Evolutionary conservation across 2,113 vertebrate species (phyloP).

Genomic region (Ciconia maguari): DNA sequence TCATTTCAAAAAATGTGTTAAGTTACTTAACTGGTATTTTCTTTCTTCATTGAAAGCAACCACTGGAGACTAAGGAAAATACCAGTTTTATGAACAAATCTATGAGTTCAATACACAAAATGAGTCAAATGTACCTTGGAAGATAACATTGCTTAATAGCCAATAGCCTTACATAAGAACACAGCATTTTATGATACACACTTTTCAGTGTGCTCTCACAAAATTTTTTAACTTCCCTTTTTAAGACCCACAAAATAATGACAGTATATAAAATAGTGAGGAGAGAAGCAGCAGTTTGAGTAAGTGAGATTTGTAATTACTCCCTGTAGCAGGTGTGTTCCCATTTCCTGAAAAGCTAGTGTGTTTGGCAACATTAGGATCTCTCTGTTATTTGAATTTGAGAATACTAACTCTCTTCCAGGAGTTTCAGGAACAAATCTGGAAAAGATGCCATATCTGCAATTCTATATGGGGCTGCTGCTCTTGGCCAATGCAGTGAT

Average conservation of each 20-base stretch:
- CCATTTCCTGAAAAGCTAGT: not conserved
- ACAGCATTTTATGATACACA: not conserved
- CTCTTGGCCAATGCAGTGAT: not conserved
- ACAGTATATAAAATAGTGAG: not conserved
- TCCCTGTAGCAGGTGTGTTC: not conserved
- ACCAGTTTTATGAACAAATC: not conserved
- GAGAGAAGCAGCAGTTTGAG: not conserved
- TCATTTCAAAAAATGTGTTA: not conserved
- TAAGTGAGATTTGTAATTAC: not conserved
- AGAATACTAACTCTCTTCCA: not conserved
- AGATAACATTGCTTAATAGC: not conserved
- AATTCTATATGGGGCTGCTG: not conserved
- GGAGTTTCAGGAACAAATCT: not conserved
- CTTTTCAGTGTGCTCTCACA: not conserved
- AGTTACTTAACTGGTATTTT: not conserved
- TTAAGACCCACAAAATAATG: not conserved
- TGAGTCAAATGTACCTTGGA: not conserved
- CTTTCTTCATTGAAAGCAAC: not conserved
- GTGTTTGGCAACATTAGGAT: not conserved
- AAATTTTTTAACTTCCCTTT: not conserved
- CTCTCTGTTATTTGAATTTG: not conserved
- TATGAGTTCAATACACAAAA: not conserved
- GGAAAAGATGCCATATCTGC: not conserved
- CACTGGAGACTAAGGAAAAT: not conserved
- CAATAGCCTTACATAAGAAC: not conserved